Evolutionary conservation across 1,140 invertebrate genomes (phyloP).

Genomic region (Drosophila pallidifrons): DNA sequence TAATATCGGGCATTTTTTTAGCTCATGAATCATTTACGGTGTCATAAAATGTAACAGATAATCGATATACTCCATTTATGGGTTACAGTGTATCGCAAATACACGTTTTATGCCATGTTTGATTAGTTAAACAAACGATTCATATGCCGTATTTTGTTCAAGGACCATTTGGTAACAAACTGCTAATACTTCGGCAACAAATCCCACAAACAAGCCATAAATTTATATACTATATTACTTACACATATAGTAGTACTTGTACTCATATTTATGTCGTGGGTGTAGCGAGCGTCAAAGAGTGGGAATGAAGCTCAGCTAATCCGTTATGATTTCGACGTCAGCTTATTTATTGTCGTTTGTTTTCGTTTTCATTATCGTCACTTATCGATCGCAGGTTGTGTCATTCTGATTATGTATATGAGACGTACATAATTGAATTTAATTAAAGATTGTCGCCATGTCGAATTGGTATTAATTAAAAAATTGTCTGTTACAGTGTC

Average conservation of each 20-base stretch:
- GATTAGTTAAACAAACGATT: slow-evolving; percentile 24
- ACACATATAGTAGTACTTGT: background rate
- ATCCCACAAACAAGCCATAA: slow-evolving; percentile 25
- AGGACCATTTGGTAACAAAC: slow-evolving; percentile 9
- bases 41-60: background rate
- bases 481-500: slow-evolving; percentile 3
- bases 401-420: slow-evolving; percentile 58
- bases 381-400: slow-evolving; percentile 46
- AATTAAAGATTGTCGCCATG: slow-evolving; percentile 58
- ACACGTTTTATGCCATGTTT: slow-evolving; percentile 35
- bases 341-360: slow-evolving; percentile 11
- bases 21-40: slow-evolving; percentile 8
- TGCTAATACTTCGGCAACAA: slow-evolving; percentile 2
- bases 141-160: slow-evolving; percentile 12
- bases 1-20: background rate
- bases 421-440: slow-evolving; percentile 66
- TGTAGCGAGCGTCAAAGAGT: background rate
- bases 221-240: slow-evolving; percentile 6
- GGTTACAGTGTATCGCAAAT: slow-evolving; percentile 14
- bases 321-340: slow-evolving; percentile 45
- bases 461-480: slow-evolving; percentile 64
- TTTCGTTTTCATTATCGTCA: slow-evolving; percentile 38
- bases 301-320: slow-evolving; percentile 46
- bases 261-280: background rate
- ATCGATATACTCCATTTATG: slow-evolving; percentile 19